Conservation (phyloP, 2,888 invertebrate species). For the Phasia obesa region DNA sequence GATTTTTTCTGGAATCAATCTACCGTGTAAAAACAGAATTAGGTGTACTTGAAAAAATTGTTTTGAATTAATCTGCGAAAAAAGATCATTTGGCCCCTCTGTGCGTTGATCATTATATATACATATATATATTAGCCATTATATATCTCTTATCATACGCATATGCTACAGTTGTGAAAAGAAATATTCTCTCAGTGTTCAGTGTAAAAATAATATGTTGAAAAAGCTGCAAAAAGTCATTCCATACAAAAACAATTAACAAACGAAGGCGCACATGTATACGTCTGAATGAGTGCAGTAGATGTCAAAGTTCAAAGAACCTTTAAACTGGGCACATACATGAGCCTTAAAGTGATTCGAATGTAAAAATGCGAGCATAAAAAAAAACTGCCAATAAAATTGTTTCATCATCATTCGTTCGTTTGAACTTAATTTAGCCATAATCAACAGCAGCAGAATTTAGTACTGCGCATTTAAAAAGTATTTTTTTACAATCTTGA, state of each 20-base stretch:
- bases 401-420: conserved; percentile 19
- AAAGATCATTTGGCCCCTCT: too few species aligned
- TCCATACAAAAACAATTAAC: conserved; percentile 43
- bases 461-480: conserved; percentile 27
- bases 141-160: too few species aligned
- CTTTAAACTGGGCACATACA: conserved; percentile 49
- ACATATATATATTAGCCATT: too few species aligned
- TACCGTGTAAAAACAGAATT: too few species aligned
- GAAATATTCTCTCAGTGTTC: conserved; percentile 16
- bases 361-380: conserved; percentile 43
- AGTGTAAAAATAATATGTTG: neutral
- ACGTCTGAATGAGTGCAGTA: conserved; percentile 42
- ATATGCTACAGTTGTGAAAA: too few species aligned
- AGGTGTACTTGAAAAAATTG: too few species aligned
- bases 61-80: too few species aligned
- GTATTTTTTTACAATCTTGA: conserved; percentile 23
- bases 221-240: conserved; percentile 25
- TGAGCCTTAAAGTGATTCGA: conserved; percentile 38
- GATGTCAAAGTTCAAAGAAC: conserved; percentile 70
- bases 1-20: too few species aligned
- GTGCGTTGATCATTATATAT: too few species aligned
- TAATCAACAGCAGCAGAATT: conserved; percentile 44
- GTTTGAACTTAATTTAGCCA: conserved; percentile 32
- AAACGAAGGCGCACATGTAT: conserved; percentile 43
- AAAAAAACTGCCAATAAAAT: conserved; percentile 40